Conservation (phyloP, 2,113 vertebrate species). For the Phoxinus phoxinus region DNA sequence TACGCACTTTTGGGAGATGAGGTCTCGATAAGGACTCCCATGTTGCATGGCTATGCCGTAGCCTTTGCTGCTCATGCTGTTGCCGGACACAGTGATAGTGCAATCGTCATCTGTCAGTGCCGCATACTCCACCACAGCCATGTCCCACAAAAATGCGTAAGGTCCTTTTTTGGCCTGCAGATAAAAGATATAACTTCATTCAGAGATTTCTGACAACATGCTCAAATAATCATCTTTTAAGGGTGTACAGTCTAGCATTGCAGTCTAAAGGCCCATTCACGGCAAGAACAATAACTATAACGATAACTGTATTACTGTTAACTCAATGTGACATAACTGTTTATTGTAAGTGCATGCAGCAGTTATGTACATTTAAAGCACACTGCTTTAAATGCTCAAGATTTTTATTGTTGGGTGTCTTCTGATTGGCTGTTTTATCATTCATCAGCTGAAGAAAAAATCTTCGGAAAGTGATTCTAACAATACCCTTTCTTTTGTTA, state of each 20-base stretch:
- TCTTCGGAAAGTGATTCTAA: too few species aligned
- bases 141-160: slow-evolving; percentile 97
- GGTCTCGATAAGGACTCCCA: slow-evolving; percentile 96
- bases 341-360: not conserved
- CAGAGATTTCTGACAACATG: not conserved
- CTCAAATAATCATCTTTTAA: not conserved
- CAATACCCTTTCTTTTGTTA: not conserved
- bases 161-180: slow-evolving; percentile 90
- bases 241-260: not conserved
- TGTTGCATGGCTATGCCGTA: slow-evolving; percentile 97
- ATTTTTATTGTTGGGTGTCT: not conserved
- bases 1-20: slow-evolving; percentile 94
- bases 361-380: not conserved
- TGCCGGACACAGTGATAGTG: slow-evolving; percentile 89
- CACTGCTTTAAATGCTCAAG: not conserved
- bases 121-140: slow-evolving; percentile 94
- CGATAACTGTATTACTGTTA: not conserved
- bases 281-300: not conserved
- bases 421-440: not conserved
- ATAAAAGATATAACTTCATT: not conserved
- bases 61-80: slow-evolving; percentile 94
- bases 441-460: not conserved
- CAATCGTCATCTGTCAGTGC: slow-evolving; percentile 95
- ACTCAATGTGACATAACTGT: not conserved
- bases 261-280: not conserved